Evolutionary conservation across 2,888 invertebrate species (phyloP), one percentile per base, ranked within the genome.

Genomic region (Papilio gigon): DNA sequence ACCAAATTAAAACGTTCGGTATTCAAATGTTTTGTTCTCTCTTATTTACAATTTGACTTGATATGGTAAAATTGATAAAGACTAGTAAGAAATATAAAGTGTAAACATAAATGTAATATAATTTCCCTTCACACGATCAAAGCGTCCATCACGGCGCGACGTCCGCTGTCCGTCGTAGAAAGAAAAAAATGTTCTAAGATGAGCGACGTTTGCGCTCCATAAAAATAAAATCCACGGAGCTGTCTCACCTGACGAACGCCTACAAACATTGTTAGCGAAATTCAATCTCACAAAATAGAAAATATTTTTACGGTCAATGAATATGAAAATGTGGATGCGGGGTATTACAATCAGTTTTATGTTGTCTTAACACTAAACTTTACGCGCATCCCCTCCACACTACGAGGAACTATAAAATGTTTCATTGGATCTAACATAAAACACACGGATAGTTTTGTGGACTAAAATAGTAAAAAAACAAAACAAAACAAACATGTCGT

Each of bases 301-400:
- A 88, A 89, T 86, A 87, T 87, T 87, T 89, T 88, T 89, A 89
- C 88, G 88, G 88, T 85, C 89, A 88, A 88, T 90, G 88, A 86
- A 88, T 89, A 89, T 84, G 85, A 87, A 88, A 89, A 84, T 85
- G 85, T 87, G 83, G 83, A 84, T 84, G 79, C 79, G 77, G 72
- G 72, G 68, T 75, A 74, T 75, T 76, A 77, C 76, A 73, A 71
- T 72, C 77, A 76, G 77, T 75, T 82, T 84, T 82, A 81, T 80
- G 80, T 77, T 80, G 78, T 84, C 80, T 85, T 83, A 81, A 77
- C 75, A 78, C 77, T 80, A 77, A 79, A 80, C 67, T 78, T 80
- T 75, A 77, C 73, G 74, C 72, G 72, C 71, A 74, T 67, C 59
- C 70, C 65, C 65, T 73, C 65, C 72, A 71, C 68, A 71, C 70